Conservation (phyloP, 1,140 invertebrate species). For the Diprion similis region DNA sequence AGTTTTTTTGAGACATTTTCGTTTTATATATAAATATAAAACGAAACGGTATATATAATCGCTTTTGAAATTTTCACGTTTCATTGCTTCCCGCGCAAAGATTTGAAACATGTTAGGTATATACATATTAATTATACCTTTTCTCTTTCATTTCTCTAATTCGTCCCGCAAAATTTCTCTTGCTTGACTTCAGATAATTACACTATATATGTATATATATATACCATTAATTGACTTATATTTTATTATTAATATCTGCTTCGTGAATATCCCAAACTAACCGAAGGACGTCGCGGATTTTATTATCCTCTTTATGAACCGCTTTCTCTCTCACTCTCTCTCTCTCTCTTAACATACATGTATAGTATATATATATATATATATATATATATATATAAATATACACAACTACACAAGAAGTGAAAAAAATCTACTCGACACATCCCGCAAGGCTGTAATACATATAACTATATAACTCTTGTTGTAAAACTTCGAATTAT, state of each 20-base stretch:
- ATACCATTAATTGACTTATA: slow-evolving; percentile 33
- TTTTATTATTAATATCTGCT: slow-evolving; percentile 25
- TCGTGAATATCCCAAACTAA: not conserved
- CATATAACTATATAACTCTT: not conserved
- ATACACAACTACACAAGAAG: not conserved
- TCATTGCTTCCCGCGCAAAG: slow-evolving; percentile 19
- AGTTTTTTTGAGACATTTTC: slow-evolving; percentile 20
- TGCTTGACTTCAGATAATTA: too few relatives aligned
- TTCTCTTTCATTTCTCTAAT: too few relatives aligned
- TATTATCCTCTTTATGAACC: too few relatives aligned
- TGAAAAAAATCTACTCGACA: slow-evolving; percentile 2
- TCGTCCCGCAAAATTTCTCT: too few relatives aligned
- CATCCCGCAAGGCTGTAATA: not conserved
- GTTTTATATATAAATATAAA: not conserved
- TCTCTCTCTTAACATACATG: too few relatives aligned
- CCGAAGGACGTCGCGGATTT: not conserved
- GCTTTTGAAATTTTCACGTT: slow-evolving; percentile 14
- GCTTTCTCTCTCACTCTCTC: not conserved
- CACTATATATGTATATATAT: not conserved
- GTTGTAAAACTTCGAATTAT: not conserved
- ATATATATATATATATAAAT: not conserved
- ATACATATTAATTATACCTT: too few relatives aligned
- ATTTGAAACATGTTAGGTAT: not conserved
- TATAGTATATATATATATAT: too few relatives aligned
- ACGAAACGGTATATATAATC: too few relatives aligned